Base-by-base conservation (phyloP, 2,113 vertebrate species). In the Morone chrysops region DNA sequence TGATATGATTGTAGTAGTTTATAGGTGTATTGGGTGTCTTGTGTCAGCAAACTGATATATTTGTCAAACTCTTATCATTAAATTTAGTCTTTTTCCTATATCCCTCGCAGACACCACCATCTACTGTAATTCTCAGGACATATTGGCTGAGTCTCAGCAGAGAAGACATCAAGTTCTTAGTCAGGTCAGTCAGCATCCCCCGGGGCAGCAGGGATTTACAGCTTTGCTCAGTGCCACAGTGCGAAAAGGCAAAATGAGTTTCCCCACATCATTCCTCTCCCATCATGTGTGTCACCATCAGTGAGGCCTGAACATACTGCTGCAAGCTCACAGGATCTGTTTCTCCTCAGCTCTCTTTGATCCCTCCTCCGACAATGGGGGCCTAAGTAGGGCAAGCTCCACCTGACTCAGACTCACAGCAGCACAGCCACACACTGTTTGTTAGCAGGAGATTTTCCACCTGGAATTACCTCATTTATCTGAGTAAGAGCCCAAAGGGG, bases 371-470 rank as follows among this genome's bases (percentile, higher is more conserved):
- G 56, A 84, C 76, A 75, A 75, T 36, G 53, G 50, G 51, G 63
- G 38, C 20, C 41, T 80, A 84, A 78, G 54, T 84, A 74, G 75
- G 75, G 56, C 75, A 69, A 45, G n/a, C 62, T 62, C 69, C 62
- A 84, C 62, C 62, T 69, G 70, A 74, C 82, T 67, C 62, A 43
- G 36, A 54, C 43, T 63, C 57, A 13, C 47, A 63, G 47, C 45
- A 18, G 17, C 40, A 48, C 22, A 36, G 48, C 43, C 14, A 11
- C 14, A 31, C 59, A 4, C 48, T 71, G 69, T 69, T 70, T 56
- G 75, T 84, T 54, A 31, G 62, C 38, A 2, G 50, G 57, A 76
- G 18, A 70, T 63, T 63, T 60, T 60, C 65, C 41, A 76, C 67
- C 36, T 48, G 73, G 67, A 81, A 22, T 71, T 53, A 68, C 38